A percentile compares a stretch with the other conserved stretches of the same genome.
phyloP scores from a whole-genome alignment of 1,140 invertebrate genomes.

The Drosophila dunni region DNA sequence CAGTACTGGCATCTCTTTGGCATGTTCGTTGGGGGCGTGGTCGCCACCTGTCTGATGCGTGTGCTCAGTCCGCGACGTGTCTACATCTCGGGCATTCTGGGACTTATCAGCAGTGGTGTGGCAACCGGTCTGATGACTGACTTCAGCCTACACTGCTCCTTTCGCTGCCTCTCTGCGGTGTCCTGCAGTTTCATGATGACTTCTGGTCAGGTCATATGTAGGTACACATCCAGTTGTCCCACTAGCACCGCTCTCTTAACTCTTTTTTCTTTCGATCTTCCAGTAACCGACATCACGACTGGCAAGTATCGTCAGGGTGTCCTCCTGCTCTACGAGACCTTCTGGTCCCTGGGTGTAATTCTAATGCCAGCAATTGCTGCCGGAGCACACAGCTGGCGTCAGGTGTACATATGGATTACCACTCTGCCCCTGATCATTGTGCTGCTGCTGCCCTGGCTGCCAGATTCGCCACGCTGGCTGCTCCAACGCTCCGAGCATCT shows the following conservation, averaged over 20 bases:
- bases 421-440: constrained; percentile 76
- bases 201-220: constrained; percentile 79
- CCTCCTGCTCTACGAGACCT: constrained; percentile 81
- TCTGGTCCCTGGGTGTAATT: constrained; percentile 84
- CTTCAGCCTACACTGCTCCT: constrained; percentile 80
- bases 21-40: constrained; percentile 82
- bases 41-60: constrained; percentile 80
- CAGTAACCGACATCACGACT: constrained; percentile 80
- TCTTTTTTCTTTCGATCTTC: not conserved
- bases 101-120: constrained; percentile 73
- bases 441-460: constrained; percentile 82
- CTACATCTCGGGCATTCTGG: constrained; percentile 75
- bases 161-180: constrained; percentile 78
- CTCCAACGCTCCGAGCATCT: constrained; percentile 59
- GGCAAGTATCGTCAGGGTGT: constrained; percentile 73
- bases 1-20: constrained; percentile 85
- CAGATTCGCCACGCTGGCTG: constrained; percentile 84
- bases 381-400: constrained; percentile 79
- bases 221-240: constrained; percentile 23
- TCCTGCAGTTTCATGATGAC: constrained; percentile 83
- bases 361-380: constrained; percentile 77
- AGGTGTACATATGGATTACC: constrained; percentile 82
- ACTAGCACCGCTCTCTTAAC: not conserved
- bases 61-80: constrained; percentile 79
- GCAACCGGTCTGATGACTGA: constrained; percentile 74